phyloP scores from a whole-genome alignment of 1,140 invertebrate species.

The Amphibalanus amphitrite region DNA sequence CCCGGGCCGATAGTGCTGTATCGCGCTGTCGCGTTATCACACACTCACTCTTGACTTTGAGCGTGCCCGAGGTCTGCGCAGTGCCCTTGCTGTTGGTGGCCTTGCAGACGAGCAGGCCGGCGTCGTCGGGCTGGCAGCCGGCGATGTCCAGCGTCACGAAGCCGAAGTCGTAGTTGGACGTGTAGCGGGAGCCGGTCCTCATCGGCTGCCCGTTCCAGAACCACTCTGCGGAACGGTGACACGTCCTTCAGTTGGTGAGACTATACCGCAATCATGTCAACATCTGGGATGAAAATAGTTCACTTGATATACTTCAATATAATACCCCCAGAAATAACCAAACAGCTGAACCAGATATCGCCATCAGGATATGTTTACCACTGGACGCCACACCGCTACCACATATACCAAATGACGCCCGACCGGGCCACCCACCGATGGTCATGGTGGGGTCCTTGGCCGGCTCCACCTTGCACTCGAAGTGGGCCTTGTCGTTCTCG shows the following conservation, averaged over 20 bases:
- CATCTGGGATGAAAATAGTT: too few relatives aligned
- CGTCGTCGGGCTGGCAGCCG: conserved; percentile 79
- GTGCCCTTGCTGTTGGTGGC: conserved; percentile 48
- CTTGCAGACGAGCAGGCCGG: conserved; percentile 83
- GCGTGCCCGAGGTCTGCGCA: conserved; percentile 66
- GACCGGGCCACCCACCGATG: conserved; percentile 31
- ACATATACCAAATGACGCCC: too few relatives aligned
- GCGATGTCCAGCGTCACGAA: conserved; percentile 76
- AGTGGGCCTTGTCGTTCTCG: conserved; percentile 79
- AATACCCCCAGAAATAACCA: too few relatives aligned
- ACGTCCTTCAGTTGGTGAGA: too few relatives aligned
- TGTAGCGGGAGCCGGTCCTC: conserved; percentile 46
- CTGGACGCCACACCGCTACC: too few relatives aligned
- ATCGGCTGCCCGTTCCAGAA: conserved; percentile 57
- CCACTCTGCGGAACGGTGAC: conserved; percentile 62
- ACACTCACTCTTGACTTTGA: conserved; percentile 30
- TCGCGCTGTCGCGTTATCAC: too few relatives aligned
- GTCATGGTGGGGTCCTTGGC: conserved; percentile 85
- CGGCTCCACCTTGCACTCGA: conserved; percentile 86
- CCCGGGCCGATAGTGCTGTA: too few relatives aligned
- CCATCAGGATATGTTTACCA: too few relatives aligned
- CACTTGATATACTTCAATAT: too few relatives aligned
- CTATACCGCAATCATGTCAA: too few relatives aligned
- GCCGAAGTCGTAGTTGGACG: conserved; percentile 77
- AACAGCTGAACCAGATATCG: too few relatives aligned